Conservation (phyloP, 1,140 invertebrate genomes). For the Papilio glaucus region DNA sequence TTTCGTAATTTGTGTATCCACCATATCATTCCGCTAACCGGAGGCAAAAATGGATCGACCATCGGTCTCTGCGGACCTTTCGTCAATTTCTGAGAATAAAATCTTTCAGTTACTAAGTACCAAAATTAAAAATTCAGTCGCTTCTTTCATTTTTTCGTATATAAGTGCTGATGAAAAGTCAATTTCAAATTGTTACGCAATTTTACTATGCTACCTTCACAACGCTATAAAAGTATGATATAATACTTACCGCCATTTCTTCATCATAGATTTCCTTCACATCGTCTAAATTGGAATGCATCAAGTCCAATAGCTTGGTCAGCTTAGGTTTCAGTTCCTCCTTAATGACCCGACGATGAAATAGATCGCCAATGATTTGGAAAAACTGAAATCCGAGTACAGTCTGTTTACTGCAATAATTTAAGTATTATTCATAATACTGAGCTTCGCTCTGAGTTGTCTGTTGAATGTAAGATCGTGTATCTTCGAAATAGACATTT, state of each 20-base stretch:
- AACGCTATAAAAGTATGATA: not conserved
- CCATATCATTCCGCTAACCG: constrained; percentile 88
- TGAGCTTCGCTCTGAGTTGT: too few species aligned
- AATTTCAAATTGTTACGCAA: too few species aligned
- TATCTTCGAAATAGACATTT: too few species aligned
- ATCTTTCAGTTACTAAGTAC: constrained; percentile 34
- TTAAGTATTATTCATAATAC: too few species aligned
- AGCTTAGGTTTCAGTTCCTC: constrained; percentile 81
- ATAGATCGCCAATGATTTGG: constrained; percentile 88
- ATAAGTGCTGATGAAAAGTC: too few species aligned
- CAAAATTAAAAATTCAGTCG: too few species aligned
- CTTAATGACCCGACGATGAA: constrained; percentile 89
- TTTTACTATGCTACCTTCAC: too few species aligned
- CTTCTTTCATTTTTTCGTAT: too few species aligned
- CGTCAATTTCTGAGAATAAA: constrained; percentile 61
- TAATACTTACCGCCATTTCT: constrained; percentile 68
- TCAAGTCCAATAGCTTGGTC: constrained; percentile 68
- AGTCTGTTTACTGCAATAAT: not conserved
- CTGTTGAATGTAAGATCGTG: too few species aligned
- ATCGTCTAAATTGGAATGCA: constrained; percentile 87
- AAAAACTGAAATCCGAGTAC: constrained; percentile 85
- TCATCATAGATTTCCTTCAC: constrained; percentile 85
- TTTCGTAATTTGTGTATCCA: constrained; percentile 88
- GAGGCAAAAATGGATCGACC: constrained; percentile 88
- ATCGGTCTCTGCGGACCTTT: constrained; percentile 78